These are phyloP conservation scores for Drosophila eugracilis DNA, from an alignment of 1,140 invertebrate species.

Conservation along the genomic window DNA sequence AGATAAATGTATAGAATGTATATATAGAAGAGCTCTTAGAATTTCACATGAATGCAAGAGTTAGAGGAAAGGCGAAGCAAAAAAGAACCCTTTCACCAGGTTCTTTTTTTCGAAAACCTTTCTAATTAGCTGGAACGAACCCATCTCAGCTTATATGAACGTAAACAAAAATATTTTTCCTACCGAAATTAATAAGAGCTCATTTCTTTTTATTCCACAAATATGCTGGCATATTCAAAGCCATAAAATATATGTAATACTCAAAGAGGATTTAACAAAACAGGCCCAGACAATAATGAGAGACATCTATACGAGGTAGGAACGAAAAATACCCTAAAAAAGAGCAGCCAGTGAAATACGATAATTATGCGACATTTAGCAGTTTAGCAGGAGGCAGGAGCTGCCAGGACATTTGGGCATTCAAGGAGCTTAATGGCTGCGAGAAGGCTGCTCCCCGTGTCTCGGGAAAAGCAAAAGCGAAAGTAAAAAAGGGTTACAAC, in stretches of 20 bases:
- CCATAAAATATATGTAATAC: conserved; percentile 24
- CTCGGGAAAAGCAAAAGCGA: conserved; percentile 51
- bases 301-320: conserved; percentile 34
- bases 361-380: conserved; percentile 82
- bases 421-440: conserved; percentile 68
- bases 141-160: conserved; percentile 9
- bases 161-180: conserved; percentile 31
- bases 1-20: too few species aligned
- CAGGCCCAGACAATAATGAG: conserved; percentile 68
- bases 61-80: background rate
- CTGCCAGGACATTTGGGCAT: conserved; percentile 36
- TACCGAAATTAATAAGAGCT: conserved; percentile 71
- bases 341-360: conserved; percentile 67
- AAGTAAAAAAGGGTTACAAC: conserved; percentile 67
- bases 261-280: conserved; percentile 25
- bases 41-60: conserved; percentile 3
- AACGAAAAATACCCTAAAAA: conserved; percentile 20
- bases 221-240: conserved; percentile 49
- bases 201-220: conserved; percentile 70
- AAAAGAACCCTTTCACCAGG: conserved; percentile 10
- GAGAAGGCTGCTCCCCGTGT: conserved; percentile 32
- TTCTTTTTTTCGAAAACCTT: conserved; percentile 7
- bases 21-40: background rate
- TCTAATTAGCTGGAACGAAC: conserved; percentile 59
- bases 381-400: conserved; percentile 69